Base-by-base conservation (phyloP, 2,113 vertebrate species). In the Xenopus borealis region DNA sequence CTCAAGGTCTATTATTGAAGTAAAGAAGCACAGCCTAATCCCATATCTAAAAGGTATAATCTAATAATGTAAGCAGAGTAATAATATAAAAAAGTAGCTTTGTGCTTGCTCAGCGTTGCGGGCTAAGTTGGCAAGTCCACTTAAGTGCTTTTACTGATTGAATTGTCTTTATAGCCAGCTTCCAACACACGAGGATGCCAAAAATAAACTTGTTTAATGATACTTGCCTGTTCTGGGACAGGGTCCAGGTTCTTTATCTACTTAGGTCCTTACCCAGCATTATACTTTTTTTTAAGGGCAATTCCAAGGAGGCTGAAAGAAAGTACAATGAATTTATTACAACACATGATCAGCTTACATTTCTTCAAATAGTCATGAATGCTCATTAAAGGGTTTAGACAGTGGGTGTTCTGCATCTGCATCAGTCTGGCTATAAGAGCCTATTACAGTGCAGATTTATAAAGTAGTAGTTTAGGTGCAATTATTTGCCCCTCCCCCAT, bases 211-310 rank as follows among this genome's bases (percentile, higher is more conserved):
- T 59, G 52, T 66, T 52, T 46, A 16, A 64, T 20, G 62, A 47
- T 18, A 52, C 10, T 58, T 8, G n/a, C 16, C 58, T 19, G 3
- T 12, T 53, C 65, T 17, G 55, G 72, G 72, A 75, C 19, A 12
- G 62, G 14, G 30, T 68, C 72, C 72, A 75, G 47, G 66, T 16
- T 50, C 44, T 45, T 14, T 16, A 57, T 66, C 30, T 72, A 50
- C 18, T 72, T 46, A 27, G 20, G 30, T 62, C 44, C 70, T 57
- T 66, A 44, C 14, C 62, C 23, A 53, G 66, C 18, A 66, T 10
- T 17, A 27, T n/a, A 27, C 10, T 66, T n/a, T n/a, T 19, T 50
- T 58, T 2, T 58, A 10, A n/a, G 14, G 18, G 17, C 9, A 19
- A 19, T 58, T 5, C 17, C 55, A 58, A 19, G 16, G 17, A 58